Conservation (phyloP, 2,113 vertebrate species). For the Embiotoca jacksoni region DNA sequence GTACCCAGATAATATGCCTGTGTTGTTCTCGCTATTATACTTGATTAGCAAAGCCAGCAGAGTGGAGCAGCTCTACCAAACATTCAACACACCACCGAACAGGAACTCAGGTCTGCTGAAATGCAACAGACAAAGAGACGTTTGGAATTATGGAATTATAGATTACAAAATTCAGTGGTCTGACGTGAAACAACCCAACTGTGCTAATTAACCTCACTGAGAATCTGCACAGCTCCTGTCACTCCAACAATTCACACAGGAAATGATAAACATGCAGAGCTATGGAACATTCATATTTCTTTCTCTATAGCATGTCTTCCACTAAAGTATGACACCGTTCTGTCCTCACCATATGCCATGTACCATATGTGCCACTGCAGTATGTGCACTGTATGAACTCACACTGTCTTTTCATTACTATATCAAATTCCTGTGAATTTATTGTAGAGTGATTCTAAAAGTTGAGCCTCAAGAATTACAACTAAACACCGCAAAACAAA, state of each 20-base stretch:
- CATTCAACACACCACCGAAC: neutral
- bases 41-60: conserved; percentile 55
- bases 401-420: neutral
- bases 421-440: neutral
- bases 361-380: conserved; percentile 18
- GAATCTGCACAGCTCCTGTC: conserved; percentile 10
- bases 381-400: neutral
- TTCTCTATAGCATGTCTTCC: neutral
- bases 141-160: conserved; percentile 34
- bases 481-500: too few relatives aligned
- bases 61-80: conserved; percentile 43
- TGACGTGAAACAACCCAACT: conserved; percentile 46
- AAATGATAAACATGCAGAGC: conserved; percentile 5
- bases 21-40: conserved; percentile 34
- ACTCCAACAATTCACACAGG: conserved; percentile 17
- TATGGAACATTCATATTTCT: too few relatives aligned
- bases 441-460: neutral
- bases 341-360: conserved; percentile 4
- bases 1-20: conserved; percentile 25
- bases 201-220: conserved; percentile 53
- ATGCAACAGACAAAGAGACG: conserved; percentile 33
- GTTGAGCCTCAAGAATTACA: conserved; percentile 1
- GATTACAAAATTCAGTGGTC: conserved; percentile 39
- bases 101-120: conserved; percentile 14
- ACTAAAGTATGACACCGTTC: neutral